Conservation (phyloP, 1,140 invertebrate genomes). For the Hylyphantes graminicola region DNA sequence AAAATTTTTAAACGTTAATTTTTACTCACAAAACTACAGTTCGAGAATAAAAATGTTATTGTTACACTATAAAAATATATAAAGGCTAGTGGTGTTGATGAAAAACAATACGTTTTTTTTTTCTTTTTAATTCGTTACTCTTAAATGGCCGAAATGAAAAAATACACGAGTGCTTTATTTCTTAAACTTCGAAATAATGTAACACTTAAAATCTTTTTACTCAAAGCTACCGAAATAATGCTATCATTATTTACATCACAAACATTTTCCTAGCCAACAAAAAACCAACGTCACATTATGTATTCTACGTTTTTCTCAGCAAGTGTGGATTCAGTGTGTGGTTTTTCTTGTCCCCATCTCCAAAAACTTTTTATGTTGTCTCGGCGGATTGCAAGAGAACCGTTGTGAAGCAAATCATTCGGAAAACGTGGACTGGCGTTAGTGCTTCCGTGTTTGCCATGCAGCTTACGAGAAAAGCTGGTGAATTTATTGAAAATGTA, state of each 20-base stretch:
- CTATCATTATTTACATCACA: conserved; percentile 6
- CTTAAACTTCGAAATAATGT: too few species aligned
- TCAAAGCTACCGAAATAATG: conserved; percentile 6
- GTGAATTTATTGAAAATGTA: too few species aligned
- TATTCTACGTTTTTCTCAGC: not conserved
- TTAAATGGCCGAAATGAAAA: too few species aligned
- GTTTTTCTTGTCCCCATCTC: conserved; percentile 7
- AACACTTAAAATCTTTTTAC: too few species aligned
- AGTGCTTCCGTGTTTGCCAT: conserved; percentile 6
- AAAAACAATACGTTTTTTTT: too few species aligned
- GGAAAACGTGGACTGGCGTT: not conserved
- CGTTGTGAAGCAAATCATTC: conserved; percentile 20
- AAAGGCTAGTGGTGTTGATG: too few species aligned
- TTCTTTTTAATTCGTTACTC: too few species aligned
- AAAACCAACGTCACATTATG: conserved; percentile 8
- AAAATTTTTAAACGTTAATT: too few species aligned
- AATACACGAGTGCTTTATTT: too few species aligned
- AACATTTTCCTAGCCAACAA: conserved; percentile 3
- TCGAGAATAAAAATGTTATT: too few species aligned
- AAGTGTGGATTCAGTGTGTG: not conserved
- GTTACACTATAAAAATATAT: too few species aligned
- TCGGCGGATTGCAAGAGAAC: not conserved
- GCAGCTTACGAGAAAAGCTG: not conserved
- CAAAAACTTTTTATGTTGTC: conserved; percentile 14
- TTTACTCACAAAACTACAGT: too few species aligned